Evolutionary conservation across 2,113 vertebrate species (phyloP), one percentile per base, ranked within the genome.

Genomic region (Alouatta palliata): DNA sequence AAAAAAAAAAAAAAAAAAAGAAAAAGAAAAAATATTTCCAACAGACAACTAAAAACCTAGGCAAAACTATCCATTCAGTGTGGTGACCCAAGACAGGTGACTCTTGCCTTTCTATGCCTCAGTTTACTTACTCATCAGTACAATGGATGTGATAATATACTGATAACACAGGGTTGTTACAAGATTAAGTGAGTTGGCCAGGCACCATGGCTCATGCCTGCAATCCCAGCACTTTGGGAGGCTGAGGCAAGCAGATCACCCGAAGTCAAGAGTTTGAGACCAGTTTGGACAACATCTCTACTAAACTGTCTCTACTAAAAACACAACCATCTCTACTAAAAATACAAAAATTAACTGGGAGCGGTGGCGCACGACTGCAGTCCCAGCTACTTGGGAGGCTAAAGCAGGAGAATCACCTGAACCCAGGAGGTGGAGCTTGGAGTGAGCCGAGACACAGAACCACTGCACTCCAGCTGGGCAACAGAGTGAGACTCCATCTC

Each of bases 1-100:
- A n/a, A n/a, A n/a, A n/a, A n/a, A n/a, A n/a, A n/a, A n/a, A n/a
- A n/a, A n/a, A n/a, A n/a, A n/a, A n/a, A n/a, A n/a, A n/a, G n/a
- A n/a, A n/a, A n/a, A n/a, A 64, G 66, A 32, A 90, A 96, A 66
- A 37, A n/a, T 47, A 66, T 87, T 68, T 82, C 82, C 23, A 30
- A 40, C 45, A 80, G 30, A 81, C 4, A 37, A 32, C 54, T 64
- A n/a, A 8, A 71, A 32, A 43, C 14, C 10, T 2, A 58, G 20
- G 2, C 16, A 83, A 70, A 87, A 84, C 47, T 40, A 76, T 10
- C 37, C 27, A 73, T 49, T 30, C 56, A 80, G 43, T 16, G 8
- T 49, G 13, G 35, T 35, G 32, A 68, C 35, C 40, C 37, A n/a
- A n/a, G 54, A 20, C 68, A 47, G 73, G 40, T 37, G 68, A 70